A percentile compares a stretch with the other conserved stretches of the same genome.
These are phyloP conservation scores for human DNA, from an alignment of 2,113 vertebrate species.

Conservation along the genomic window GRCh38 chr3:175081501-175082000, in stretches of 20 bases:
- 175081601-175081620: not conserved
- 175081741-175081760: not conserved
- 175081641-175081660: not conserved
- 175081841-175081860: not conserved
- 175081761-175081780: not conserved
- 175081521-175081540: not conserved
- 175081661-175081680: not conserved
- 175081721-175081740: slow-evolving; percentile 7
- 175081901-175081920: not conserved
- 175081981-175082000: not conserved
- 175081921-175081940: not conserved
- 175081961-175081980: not conserved
- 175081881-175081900: not conserved
- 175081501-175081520: not conserved
- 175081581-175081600: not conserved
- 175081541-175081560: not conserved
- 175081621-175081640: not conserved
- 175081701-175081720: not conserved
- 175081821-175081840: not conserved
- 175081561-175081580: not conserved
- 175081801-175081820: not conserved
- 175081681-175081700: not conserved
- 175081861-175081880: not conserved
- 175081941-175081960: not conserved
- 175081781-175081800: not conserved